These are phyloP conservation scores for Sphyrna mokarran DNA, from an alignment of 2,113 vertebrate genomes.

Conservation along the genomic window DNA sequence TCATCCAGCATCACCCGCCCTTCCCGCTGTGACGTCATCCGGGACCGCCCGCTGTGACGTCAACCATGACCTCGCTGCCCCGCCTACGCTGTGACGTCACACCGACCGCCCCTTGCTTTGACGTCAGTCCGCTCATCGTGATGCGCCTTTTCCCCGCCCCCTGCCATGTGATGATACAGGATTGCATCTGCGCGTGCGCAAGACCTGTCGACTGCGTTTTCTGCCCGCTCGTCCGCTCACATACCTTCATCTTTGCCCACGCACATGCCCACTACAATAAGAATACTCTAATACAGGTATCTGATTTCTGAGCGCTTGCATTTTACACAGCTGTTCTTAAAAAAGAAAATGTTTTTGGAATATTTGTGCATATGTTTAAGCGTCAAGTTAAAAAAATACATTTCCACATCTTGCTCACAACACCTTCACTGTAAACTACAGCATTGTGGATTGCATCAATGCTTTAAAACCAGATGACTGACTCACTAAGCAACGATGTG, in stretches of 20 bases:
- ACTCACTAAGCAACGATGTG: background rate
- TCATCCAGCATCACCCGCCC: background rate
- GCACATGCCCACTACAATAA: no score
- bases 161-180: background rate
- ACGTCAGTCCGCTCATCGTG: background rate
- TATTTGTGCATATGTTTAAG: background rate
- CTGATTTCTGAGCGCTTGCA: conserved; percentile 40
- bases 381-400: background rate
- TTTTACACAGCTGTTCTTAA: background rate
- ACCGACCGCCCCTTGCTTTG: background rate
- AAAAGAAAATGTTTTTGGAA: background rate
- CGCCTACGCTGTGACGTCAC: no score
- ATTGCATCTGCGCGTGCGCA: background rate
- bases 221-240: no score
- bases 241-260: no score
- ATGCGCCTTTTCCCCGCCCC: background rate
- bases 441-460: background rate
- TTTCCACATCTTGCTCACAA: background rate
- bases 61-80: no score
- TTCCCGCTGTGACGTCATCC: background rate
- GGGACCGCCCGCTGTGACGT: no score
- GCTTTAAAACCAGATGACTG: background rate
- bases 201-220: no score
- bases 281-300: no score
- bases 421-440: background rate